Evolutionary conservation across 2,888 invertebrate species (phyloP).

Genomic region (Ormia ochracea): DNA sequence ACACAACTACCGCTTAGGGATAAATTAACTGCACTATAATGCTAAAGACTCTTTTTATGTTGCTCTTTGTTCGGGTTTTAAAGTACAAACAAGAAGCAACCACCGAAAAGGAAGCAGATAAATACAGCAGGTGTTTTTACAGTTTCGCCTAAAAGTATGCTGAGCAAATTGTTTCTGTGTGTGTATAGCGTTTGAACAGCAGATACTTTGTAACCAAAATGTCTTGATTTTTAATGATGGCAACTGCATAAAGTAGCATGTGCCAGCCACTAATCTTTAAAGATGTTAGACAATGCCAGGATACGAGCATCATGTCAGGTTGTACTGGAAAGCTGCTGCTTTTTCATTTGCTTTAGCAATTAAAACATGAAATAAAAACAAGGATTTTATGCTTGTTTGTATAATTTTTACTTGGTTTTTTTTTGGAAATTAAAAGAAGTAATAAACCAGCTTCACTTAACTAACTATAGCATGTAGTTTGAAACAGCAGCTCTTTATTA

Average conservation of each 20-base stretch:
- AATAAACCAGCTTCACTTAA: background rate
- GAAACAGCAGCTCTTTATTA: background rate
- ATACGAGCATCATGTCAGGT: slow-evolving; percentile 27
- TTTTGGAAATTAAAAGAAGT: background rate
- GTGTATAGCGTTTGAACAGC: slow-evolving; percentile 1
- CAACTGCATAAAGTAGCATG: slow-evolving; percentile 20
- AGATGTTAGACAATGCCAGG: slow-evolving; percentile 35
- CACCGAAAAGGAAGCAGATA: background rate
- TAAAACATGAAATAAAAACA: slow-evolving; percentile 42
- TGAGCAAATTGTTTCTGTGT: background rate
- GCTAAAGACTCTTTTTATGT: slow-evolving; percentile 19
- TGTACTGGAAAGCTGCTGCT: background rate
- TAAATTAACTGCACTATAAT: slow-evolving; percentile 58
- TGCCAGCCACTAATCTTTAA: slow-evolving; percentile 35
- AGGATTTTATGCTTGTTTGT: slow-evolving; percentile 31
- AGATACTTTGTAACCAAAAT: slow-evolving; percentile 58
- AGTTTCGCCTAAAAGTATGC: background rate
- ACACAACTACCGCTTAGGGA: slow-evolving; percentile 59
- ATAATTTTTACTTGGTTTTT: background rate
- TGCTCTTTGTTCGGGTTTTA: background rate
- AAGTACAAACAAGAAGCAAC: background rate
- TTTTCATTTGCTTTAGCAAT: slow-evolving; percentile 56
- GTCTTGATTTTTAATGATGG: slow-evolving; percentile 61
- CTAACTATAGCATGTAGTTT: background rate
- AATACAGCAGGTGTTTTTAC: slow-evolving; percentile 59